phyloP scores from a whole-genome alignment of 37 sponge, comb jelly and placozoan species.

The Theonella swinhoei region DNA sequence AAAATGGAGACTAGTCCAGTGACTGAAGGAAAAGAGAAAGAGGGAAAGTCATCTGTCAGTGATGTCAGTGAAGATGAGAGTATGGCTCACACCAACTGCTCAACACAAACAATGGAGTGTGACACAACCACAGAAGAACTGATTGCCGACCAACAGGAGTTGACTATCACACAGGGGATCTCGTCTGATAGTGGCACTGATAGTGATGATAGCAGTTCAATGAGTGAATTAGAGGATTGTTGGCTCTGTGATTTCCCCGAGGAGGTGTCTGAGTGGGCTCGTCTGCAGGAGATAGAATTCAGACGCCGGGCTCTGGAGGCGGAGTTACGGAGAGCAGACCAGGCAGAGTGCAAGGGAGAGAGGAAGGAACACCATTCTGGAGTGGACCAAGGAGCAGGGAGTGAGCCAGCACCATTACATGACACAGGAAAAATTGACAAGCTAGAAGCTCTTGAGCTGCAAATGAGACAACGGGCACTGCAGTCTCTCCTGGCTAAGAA shows the following conservation, averaged over 20 bases:
- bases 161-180: too few relatives aligned
- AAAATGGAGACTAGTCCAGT: not conserved
- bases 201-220: not conserved
- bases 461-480: constrained; percentile 46
- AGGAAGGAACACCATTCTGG: not conserved
- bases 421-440: not conserved
- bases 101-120: not conserved
- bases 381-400: not conserved
- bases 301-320: constrained; percentile 47
- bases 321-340: constrained; percentile 10
- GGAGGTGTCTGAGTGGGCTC: not conserved
- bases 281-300: constrained; percentile 42
- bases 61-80: not conserved
- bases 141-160: not conserved
- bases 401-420: too few relatives aligned
- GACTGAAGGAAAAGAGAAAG: not conserved
- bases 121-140: not conserved
- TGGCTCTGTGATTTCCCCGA: not conserved
- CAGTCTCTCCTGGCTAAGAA: constrained; percentile 44
- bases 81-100: too few relatives aligned
- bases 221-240: not conserved
- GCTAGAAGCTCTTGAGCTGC: constrained; percentile 22
- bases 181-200: not conserved
- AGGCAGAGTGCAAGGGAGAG: not conserved
- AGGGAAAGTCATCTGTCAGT: not conserved